Percentiles rank a stretch among this genome's conserved stretches.
Conservation (phyloP, 2,797 vertebrate species). For the Enteromius trimaculatus region DNA sequence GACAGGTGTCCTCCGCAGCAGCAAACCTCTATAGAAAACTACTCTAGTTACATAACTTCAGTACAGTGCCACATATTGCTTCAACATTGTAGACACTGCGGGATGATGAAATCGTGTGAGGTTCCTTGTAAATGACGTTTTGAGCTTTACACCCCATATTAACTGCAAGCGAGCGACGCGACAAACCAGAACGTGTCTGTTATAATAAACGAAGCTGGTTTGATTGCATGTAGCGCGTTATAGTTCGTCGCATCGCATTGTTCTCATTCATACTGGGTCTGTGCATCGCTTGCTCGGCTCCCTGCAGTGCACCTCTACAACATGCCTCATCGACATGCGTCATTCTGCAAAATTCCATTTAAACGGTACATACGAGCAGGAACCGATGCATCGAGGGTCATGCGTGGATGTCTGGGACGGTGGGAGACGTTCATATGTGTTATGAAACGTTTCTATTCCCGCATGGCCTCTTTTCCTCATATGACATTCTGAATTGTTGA, state of each 20-base stretch:
- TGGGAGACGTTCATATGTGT: neutral
- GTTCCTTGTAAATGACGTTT: neutral
- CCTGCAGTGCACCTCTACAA: conserved; percentile 27
- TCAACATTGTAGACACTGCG: neutral
- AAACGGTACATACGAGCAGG: neutral
- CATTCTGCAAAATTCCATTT: conserved; percentile 4
- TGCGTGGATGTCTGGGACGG: neutral
- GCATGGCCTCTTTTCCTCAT: neutral
- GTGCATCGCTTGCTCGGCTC: conserved; percentile 1
- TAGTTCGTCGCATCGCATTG: neutral
- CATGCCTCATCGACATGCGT: conserved; percentile 36
- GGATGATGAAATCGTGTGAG: neutral
- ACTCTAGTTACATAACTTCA: conserved; percentile 34
- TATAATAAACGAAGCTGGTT: neutral
- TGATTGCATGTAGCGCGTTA: neutral
- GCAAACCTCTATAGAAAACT: conserved; percentile 10
- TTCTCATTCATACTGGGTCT: neutral
- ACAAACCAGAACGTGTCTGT: neutral
- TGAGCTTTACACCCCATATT: neutral
- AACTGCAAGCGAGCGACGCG: neutral
- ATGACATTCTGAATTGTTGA: neutral
- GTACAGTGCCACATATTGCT: conserved; percentile 4
- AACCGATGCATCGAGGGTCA: conserved; percentile 4
- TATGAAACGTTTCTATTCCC: neutral
- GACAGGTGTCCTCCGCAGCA: conserved; percentile 53